Conservation (phyloP, 1,140 invertebrate species). For the Mya arenaria region DNA sequence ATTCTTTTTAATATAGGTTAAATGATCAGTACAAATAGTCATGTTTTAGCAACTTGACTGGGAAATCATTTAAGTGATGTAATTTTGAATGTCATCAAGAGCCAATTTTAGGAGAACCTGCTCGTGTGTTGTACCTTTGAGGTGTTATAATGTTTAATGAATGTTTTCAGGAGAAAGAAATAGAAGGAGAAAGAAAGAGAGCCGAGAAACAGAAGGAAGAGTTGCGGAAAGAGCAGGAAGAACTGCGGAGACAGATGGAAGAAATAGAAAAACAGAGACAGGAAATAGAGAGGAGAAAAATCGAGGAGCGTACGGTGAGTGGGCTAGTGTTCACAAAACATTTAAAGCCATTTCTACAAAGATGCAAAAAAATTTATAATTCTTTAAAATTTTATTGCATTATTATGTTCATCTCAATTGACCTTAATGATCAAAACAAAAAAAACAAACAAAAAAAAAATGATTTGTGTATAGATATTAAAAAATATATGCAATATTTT, state of each 20-base stretch:
- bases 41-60: no score
- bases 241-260: conserved; percentile 69
- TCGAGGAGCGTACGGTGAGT: conserved; percentile 70
- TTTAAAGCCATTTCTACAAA: not conserved
- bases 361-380: not conserved
- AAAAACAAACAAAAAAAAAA: no score
- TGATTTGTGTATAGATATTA: no score
- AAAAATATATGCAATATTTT: no score
- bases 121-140: no score
- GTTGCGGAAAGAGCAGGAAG: conserved; percentile 72
- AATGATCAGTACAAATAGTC: no score
- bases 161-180: conserved; percentile 48
- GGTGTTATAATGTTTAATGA: no score
- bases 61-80: no score
- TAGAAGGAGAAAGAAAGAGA: conserved; percentile 68
- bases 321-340: not conserved
- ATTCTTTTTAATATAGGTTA: no score
- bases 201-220: conserved; percentile 74
- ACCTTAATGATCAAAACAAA: not conserved
- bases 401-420: not conserved
- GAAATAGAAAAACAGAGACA: conserved; percentile 69
- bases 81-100: no score
- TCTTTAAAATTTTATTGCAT: not conserved
- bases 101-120: no score
- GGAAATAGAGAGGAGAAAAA: conserved; percentile 68